These are phyloP conservation scores for Pasiphila rectangulata DNA, from an alignment of 2,888 invertebrate genomes.

Conservation along the genomic window DNA sequence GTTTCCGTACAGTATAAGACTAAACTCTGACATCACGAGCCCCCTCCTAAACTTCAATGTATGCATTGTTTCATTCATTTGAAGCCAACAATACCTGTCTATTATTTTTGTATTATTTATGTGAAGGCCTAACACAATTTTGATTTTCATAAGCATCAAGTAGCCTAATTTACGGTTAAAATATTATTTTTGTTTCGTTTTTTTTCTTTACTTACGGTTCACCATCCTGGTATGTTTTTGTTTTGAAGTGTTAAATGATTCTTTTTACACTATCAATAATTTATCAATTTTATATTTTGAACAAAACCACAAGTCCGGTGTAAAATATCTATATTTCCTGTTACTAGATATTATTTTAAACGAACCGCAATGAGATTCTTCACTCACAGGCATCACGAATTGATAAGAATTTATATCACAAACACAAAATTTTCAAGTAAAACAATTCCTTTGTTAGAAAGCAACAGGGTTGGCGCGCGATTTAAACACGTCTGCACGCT, in stretches of 20 bases:
- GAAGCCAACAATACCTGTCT: too few species aligned
- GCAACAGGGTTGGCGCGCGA: constrained; percentile 14
- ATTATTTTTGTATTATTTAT: too few species aligned
- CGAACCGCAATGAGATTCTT: background rate
- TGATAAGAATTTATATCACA: background rate
- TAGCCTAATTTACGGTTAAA: background rate
- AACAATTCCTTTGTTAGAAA: constrained; percentile 18
- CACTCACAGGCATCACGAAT: constrained; percentile 18
- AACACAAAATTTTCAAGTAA: background rate
- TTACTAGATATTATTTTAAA: constrained; percentile 1
- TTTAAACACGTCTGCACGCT: constrained; percentile 17
- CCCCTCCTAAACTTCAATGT: too few species aligned
- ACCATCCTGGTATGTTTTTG: constrained; percentile 7
- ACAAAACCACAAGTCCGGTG: background rate
- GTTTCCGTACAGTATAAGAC: too few species aligned
- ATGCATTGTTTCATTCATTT: too few species aligned
- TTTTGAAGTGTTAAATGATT: constrained; percentile 1
- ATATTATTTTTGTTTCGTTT: background rate
- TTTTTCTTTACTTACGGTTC: constrained; percentile 13
- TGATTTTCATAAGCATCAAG: too few species aligned
- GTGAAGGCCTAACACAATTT: too few species aligned
- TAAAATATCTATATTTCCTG: background rate
- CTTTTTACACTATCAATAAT: background rate
- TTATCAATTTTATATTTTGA: background rate
- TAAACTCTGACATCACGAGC: too few species aligned